These are phyloP conservation scores for Sussaba pulchella DNA, from an alignment of 2,888 invertebrate species.

Conservation along the genomic window DNA sequence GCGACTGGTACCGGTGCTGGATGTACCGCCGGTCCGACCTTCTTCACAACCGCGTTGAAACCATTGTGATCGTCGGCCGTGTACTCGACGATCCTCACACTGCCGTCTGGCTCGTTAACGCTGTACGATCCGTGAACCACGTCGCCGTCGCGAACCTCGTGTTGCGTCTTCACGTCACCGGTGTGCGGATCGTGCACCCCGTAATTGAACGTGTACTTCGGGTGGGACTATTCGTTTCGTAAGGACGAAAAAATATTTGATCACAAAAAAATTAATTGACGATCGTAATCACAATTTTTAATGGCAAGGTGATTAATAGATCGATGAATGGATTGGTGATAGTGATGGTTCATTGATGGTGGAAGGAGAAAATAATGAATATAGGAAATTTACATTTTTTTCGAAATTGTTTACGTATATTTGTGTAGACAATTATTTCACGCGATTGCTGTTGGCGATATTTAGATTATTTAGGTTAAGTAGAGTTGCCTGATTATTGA, in stretches of 20 bases:
- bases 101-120: constrained; percentile 82
- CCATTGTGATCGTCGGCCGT: constrained; percentile 83
- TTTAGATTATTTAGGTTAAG: too few species aligned
- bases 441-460: too few species aligned
- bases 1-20: constrained; percentile 77
- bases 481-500: too few species aligned
- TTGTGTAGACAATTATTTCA: too few species aligned
- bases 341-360: too few species aligned
- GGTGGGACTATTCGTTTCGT: constrained; percentile 76
- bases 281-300: too few species aligned
- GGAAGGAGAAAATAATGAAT: too few species aligned
- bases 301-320: too few species aligned
- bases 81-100: constrained; percentile 82
- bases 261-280: neutral
- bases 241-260: neutral
- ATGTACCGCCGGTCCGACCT: constrained; percentile 80
- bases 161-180: constrained; percentile 82
- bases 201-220: constrained; percentile 82
- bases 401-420: too few species aligned
- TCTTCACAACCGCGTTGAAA: constrained; percentile 83
- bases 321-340: too few species aligned
- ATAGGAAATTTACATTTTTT: too few species aligned
- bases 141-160: constrained; percentile 83
- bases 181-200: constrained; percentile 83
- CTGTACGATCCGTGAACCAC: constrained; percentile 83